Evolutionary conservation across 2,888 invertebrate species (phyloP).

Genomic region (Cheilosia vernalis): DNA sequence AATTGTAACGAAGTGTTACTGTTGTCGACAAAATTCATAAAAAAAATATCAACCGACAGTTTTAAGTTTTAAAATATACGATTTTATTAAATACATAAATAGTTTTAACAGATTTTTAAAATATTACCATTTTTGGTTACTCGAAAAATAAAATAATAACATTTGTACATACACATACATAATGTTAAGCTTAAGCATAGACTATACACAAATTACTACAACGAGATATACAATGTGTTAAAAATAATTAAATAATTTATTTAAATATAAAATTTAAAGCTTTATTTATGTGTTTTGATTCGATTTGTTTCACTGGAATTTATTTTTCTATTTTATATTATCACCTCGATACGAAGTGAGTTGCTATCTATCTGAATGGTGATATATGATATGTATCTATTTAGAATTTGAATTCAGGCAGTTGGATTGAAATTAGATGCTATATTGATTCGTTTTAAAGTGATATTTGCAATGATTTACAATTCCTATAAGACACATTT

Average conservation of each 20-base stretch:
- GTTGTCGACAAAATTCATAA: background rate
- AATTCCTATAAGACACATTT: slow-evolving; percentile 34
- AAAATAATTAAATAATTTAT: slow-evolving; percentile 58
- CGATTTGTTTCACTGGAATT: slow-evolving; percentile 26
- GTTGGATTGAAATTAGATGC: background rate
- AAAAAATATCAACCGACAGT: background rate
- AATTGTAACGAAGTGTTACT: too few species aligned
- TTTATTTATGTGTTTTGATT: slow-evolving; percentile 40
- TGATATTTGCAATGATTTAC: slow-evolving; percentile 13
- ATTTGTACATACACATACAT: slow-evolving; percentile 4
- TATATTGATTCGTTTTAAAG: background rate
- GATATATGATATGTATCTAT: background rate
- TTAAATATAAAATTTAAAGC: slow-evolving; percentile 63
- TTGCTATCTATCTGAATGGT: background rate
- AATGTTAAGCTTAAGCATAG: slow-evolving; percentile 9
- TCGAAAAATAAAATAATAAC: slow-evolving; percentile 10
- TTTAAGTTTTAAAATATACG: slow-evolving; percentile 18
- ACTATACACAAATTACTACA: slow-evolving; percentile 30
- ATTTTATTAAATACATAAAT: slow-evolving; percentile 66
- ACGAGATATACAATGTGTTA: slow-evolving; percentile 16
- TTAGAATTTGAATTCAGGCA: background rate
- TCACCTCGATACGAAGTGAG: slow-evolving; percentile 65
- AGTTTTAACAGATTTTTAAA: slow-evolving; percentile 56
- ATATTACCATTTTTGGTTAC: slow-evolving; percentile 37
- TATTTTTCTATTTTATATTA: background rate